phyloP scores from a whole-genome alignment of 2,113 vertebrate genomes.

The Tautogolabrus adspersus region DNA sequence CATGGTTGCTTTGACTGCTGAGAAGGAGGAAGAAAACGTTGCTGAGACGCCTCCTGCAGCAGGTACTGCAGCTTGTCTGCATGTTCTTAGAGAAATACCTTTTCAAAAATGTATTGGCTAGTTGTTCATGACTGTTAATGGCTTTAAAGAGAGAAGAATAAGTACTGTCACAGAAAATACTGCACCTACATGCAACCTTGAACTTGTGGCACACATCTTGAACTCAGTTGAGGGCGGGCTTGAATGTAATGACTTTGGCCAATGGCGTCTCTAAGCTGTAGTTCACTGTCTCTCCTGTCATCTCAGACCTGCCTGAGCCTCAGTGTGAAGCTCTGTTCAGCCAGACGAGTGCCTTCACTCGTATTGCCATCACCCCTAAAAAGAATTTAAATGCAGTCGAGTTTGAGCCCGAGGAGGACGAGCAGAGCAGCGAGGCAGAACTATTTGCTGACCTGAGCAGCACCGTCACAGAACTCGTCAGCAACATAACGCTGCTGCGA shows the following conservation, averaged over 20 bases:
- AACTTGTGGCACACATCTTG: background rate
- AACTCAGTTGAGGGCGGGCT: background rate
- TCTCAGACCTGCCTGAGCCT: constrained; percentile 49
- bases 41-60: constrained; percentile 2
- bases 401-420: constrained; percentile 29
- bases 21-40: constrained; percentile 41
- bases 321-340: constrained; percentile 65
- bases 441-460: constrained; percentile 66
- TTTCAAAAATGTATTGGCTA: background rate
- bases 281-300: background rate
- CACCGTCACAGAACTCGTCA: constrained; percentile 70
- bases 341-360: constrained; percentile 76
- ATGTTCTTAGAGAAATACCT: background rate
- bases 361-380: constrained; percentile 57
- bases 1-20: constrained; percentile 73
- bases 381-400: constrained; percentile 5
- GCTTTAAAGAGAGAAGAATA: background rate
- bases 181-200: no score
- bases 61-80: constrained; percentile 49
- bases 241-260: background rate
- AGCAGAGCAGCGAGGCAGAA: constrained; percentile 52
- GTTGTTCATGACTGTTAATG: no score
- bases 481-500: constrained; percentile 50
- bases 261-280: background rate
- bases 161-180: no score